phyloP scores from a whole-genome alignment of 1,140 invertebrate species.

The Aphis craccivora region DNA sequence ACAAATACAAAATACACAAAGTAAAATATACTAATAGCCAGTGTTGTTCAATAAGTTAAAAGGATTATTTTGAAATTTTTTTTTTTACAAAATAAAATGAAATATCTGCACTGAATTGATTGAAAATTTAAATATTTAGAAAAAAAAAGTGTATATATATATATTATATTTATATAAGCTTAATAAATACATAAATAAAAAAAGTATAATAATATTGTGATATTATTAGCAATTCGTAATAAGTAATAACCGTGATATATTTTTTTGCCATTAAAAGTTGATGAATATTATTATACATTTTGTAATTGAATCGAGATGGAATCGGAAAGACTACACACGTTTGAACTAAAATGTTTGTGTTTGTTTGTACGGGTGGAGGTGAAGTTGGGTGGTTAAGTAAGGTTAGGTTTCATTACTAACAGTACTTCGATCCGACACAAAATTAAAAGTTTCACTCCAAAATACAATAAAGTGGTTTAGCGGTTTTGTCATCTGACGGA shows the following conservation, averaged over 20 bases:
- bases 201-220: background rate
- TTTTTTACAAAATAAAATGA: background rate
- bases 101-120: too few species aligned
- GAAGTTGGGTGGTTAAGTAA: background rate
- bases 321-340: background rate
- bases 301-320: background rate
- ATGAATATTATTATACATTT: background rate
- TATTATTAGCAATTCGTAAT: background rate
- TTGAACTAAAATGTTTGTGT: background rate
- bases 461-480: slow-evolving; percentile 30
- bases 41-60: too few species aligned
- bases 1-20: too few species aligned
- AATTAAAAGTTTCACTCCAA: background rate
- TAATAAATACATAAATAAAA: background rate
- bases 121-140: background rate
- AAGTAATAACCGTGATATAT: background rate
- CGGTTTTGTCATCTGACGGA: background rate
- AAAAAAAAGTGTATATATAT: background rate
- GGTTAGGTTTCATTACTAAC: background rate
- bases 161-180: too few species aligned
- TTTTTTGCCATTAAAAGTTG: slow-evolving; percentile 8
- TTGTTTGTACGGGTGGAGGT: background rate
- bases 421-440: background rate
- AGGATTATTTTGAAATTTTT: background rate
- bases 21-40: background rate